Base-by-base conservation (phyloP, 2,797 vertebrate genomes). In the Phataginus tricuspis region DNA sequence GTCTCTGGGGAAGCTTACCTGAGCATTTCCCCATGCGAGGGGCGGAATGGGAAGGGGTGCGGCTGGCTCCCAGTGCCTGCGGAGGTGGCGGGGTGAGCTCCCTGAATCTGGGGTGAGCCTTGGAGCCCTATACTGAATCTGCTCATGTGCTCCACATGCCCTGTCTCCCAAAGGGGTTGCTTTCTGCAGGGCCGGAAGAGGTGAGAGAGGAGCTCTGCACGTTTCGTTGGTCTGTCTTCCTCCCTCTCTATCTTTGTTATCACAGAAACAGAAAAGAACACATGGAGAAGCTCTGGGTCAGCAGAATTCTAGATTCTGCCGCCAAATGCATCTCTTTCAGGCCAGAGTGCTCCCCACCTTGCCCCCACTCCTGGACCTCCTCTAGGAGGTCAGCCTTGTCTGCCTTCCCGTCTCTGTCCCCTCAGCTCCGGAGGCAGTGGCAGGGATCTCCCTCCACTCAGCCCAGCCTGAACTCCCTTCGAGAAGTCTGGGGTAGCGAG, bases 1-100 rank as follows among this genome's bases (percentile, higher is more conserved):
- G 96, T 83, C 94, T 97, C 66, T 34, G 82, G 82, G 92, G 4
- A 92, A 97, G 96, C 96, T 98, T 97, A 98, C 97, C 96, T 63
- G 97, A 97, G 96, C 83, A 92, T 95, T 97, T 97, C 88, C 95
- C 69, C 49, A 96, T 37, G 59, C 55, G 49, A 23, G 19, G 42
- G 63, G 90, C 68, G 72, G 63, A 91, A 57, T 16, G 53, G 79
- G 84, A 71, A 82, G 49, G 87, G 31, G 51, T 27, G 42, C 49
- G 42, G 14, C 69, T 53, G 71, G 39, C 45, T 53, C 42, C 63
- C 29, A 77, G 95, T 75, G 92, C 42, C 90, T 95, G 96, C 96
- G 97, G 90, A 77, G 66, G 87, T 27, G 80, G 49, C 5, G 53
- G 19, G 64, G 82, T 69, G 45, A 45, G 59, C 83, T 88, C 49